These are phyloP conservation scores for Conomelus anceps DNA, from an alignment of 2,888 invertebrate species.

Conservation along the genomic window DNA sequence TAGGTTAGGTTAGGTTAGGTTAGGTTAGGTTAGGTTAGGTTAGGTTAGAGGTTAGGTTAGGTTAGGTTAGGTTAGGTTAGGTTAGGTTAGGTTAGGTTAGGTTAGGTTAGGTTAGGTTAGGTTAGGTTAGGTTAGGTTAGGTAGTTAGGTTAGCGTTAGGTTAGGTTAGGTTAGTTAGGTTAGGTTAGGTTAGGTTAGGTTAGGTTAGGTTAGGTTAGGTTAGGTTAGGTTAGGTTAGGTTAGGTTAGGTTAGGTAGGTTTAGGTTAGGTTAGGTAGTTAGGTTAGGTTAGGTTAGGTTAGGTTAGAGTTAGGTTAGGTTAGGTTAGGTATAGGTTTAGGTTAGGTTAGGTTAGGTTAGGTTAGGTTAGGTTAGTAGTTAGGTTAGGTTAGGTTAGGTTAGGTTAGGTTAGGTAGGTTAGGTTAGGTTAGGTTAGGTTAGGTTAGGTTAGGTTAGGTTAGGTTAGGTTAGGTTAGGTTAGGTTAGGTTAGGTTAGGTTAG, in stretches of 20 bases:
- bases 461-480: neutral
- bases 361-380: slow-evolving; percentile 24
- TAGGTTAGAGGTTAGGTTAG: slow-evolving; percentile 24
- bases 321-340: slow-evolving; percentile 5
- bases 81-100: slow-evolving; percentile 12
- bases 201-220: slow-evolving; percentile 30
- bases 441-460: slow-evolving; percentile 2
- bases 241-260: too few species aligned
- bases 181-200: too few species aligned
- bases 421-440: neutral
- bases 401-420: neutral
- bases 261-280: too few species aligned
- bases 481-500: neutral
- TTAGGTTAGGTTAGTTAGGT: slow-evolving; percentile 29
- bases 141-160: too few species aligned
- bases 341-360: slow-evolving; percentile 7
- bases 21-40: neutral
- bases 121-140: slow-evolving; percentile 27
- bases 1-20: slow-evolving; percentile 18
- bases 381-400: neutral
- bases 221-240: too few species aligned
- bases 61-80: slow-evolving; percentile 27
- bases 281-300: too few species aligned
- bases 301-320: slow-evolving; percentile 24
- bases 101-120: slow-evolving; percentile 16